Conservation (phyloP, 2,888 invertebrate species). For the Halictus ligatus region DNA sequence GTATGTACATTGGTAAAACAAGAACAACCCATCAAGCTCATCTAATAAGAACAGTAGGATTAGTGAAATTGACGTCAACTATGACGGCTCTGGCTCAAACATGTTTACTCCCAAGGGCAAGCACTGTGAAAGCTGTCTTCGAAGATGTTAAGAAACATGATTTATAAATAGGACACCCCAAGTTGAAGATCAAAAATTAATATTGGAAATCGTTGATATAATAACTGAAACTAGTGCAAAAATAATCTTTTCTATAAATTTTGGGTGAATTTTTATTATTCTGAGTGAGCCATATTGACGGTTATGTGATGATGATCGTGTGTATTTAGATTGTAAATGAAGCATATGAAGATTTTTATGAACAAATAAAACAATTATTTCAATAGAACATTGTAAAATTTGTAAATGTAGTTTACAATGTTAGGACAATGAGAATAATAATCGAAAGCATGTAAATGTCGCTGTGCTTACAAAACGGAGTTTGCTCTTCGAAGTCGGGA, state of each 20-base stretch:
- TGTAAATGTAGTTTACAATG: background rate
- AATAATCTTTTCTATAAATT: background rate
- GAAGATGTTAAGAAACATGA: constrained; percentile 13
- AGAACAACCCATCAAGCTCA: constrained; percentile 14
- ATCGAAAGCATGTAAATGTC: background rate
- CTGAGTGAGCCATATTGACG: background rate
- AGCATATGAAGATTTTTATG: background rate
- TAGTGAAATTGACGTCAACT: constrained; percentile 43
- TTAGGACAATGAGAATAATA: background rate
- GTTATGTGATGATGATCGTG: background rate
- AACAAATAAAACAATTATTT: background rate
- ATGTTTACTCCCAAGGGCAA: constrained; percentile 38
- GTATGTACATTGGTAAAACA: constrained; percentile 42
- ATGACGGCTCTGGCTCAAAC: constrained; percentile 48
- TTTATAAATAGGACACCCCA: background rate
- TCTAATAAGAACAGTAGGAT: constrained; percentile 40
- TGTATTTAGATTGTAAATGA: background rate
- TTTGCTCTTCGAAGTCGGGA: background rate
- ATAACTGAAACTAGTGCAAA: background rate
- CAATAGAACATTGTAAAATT: background rate
- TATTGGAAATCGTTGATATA: background rate
- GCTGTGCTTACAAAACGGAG: background rate
- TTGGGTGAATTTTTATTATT: background rate
- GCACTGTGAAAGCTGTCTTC: constrained; percentile 21
- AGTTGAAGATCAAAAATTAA: background rate